Base-by-base conservation (phyloP, 2,113 vertebrate genomes). In the Meriones unguiculatus region DNA sequence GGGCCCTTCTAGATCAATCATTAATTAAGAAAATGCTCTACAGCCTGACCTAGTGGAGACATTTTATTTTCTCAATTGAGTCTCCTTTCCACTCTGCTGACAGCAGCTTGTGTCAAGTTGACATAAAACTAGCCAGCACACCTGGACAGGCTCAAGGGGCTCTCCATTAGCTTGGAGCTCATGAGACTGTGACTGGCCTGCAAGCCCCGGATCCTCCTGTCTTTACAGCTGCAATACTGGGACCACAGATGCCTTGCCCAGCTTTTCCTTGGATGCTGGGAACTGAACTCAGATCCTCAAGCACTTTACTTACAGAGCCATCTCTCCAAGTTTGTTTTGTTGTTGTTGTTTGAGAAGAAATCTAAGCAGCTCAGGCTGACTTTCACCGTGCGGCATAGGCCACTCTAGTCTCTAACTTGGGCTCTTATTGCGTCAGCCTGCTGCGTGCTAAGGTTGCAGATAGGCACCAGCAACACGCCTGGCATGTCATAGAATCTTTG, bases 401-500 rank as follows among this genome's bases (percentile, higher is more conserved):
- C 73, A 76, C 22, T 25, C 25, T 77, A 50, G 25, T 17, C 41
- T 77, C 41, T 50, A 50, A 77, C 41, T 50, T 77, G 13, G 41
- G 41, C 25, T 25, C 24, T 77, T 50, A 18, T 13, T 35, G 77
- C 11, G 18, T 80, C 77, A 54, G 15, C 30, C 77, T 35, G 30
- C 9, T 35, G 17, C 12, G 6, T 35, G 30, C 17, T 80, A 54
- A 50, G 52, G 22, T 35, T 8, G 4, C 50, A 32, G 52, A 30
- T 35, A 8, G 20, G 17, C 1, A 54, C 52, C 8, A 9, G 8
- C 77, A 54, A 0, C 8, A 54, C 14, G 22, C 12, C 30, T 14
- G 7, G 30, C 3, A 14, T 20, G 30, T n/a, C 69, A 88, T 25
- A 93, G 85, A 94, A 76, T 95, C 38, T 91, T 91, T 92, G 85